These are phyloP conservation scores for Luscinia megarhynchos DNA, from an alignment of 2,797 vertebrate genomes.

Conservation along the genomic window DNA sequence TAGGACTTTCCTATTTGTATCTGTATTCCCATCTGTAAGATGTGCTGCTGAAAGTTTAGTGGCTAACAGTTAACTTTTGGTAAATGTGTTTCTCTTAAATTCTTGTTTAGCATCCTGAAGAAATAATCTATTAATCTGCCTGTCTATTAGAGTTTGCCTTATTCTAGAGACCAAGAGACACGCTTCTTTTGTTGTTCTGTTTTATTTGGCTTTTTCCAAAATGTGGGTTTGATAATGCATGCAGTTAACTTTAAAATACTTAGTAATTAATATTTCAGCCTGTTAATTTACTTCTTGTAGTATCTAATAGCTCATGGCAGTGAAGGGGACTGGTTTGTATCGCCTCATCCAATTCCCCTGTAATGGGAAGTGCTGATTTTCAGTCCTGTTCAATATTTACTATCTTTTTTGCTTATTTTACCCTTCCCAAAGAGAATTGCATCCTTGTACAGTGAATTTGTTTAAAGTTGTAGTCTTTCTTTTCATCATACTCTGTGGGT, in stretches of 20 bases:
- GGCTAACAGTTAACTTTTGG: neutral
- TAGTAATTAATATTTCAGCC: neutral
- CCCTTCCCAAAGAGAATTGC: neutral
- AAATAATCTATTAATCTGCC: neutral
- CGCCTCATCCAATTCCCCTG: neutral
- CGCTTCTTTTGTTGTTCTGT: fast-evolving
- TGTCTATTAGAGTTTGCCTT: neutral
- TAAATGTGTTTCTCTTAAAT: neutral
- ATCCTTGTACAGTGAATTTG: neutral
- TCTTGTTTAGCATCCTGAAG: neutral
- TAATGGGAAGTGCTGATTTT: neutral
- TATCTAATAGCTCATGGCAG: neutral
- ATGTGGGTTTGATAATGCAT: neutral
- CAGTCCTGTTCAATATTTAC: neutral
- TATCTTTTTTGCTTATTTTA: neutral
- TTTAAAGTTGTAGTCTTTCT: neutral
- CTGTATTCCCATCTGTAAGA: constrained; percentile 36
- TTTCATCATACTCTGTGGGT: neutral
- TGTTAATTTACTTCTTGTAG: neutral
- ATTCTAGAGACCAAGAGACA: neutral
- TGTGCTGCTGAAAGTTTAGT: neutral
- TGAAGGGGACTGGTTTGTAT: neutral
- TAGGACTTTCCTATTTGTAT: constrained; percentile 66
- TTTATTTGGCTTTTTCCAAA: neutral
- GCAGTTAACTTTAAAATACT: neutral